Conservation (phyloP, 2,888 invertebrate genomes). For the Psococerastis gibbosa region DNA sequence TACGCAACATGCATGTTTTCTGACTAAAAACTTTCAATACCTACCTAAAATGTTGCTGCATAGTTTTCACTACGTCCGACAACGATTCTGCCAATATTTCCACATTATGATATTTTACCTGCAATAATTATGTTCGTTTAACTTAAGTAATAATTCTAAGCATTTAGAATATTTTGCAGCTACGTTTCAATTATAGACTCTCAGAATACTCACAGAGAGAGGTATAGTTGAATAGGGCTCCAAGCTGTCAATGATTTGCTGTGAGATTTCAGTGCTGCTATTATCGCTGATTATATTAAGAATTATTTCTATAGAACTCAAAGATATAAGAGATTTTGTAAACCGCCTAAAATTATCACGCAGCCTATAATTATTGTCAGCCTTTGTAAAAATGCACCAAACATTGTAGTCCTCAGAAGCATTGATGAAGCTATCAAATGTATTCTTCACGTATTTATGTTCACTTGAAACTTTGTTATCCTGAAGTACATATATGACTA, state of each 20-base stretch:
- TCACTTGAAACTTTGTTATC: conserved; percentile 14
- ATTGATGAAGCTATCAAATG: background rate
- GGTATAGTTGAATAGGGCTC: too few species aligned
- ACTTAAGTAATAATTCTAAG: too few species aligned
- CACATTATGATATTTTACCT: conserved; percentile 41
- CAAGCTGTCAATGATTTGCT: conserved; percentile 28
- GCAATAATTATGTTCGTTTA: too few species aligned
- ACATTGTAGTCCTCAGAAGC: conserved; percentile 25
- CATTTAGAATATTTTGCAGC: too few species aligned
- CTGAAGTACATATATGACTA: conserved; percentile 24
- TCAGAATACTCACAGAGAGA: too few species aligned
- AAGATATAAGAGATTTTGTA: conserved; percentile 30
- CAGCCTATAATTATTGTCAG: conserved; percentile 30
- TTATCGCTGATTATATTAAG: conserved; percentile 43
- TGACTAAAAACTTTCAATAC: too few species aligned
- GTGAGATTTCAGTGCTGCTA: conserved; percentile 34
- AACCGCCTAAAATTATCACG: conserved; percentile 32
- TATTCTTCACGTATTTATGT: too few species aligned
- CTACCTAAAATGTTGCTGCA: conserved; percentile 42
- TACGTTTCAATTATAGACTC: too few species aligned
- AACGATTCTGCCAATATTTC: conserved; percentile 36
- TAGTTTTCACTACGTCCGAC: conserved; percentile 39
- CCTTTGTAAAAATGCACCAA: conserved; percentile 39
- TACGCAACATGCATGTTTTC: too few species aligned
- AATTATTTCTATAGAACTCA: conserved; percentile 31